phyloP scores from a whole-genome alignment of 2,888 invertebrate species.

The Acleris sparsana region DNA sequence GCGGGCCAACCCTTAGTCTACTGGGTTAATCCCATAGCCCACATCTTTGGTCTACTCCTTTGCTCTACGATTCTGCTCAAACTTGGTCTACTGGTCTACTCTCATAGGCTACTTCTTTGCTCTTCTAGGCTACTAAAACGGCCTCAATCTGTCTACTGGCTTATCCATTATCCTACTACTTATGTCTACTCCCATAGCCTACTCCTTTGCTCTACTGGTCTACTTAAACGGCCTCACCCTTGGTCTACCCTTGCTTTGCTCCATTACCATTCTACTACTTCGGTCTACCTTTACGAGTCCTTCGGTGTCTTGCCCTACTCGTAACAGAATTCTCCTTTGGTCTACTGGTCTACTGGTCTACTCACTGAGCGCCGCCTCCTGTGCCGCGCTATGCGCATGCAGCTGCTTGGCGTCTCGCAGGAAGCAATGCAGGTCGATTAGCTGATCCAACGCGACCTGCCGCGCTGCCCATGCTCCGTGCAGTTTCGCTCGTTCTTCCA shows the following conservation, averaged over 20 bases:
- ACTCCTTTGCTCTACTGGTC: not conserved
- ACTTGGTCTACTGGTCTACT: not conserved
- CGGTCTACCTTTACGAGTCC: not conserved
- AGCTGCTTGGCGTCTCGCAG: conserved; percentile 96
- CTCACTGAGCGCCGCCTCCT: conserved; percentile 89
- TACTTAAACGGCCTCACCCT: not conserved
- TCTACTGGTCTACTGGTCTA: conserved; percentile 19
- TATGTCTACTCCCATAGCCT: not conserved
- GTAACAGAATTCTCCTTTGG: not conserved
- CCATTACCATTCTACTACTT: not conserved
- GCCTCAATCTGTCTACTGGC: too few relatives aligned
- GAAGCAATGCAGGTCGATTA: conserved; percentile 97
- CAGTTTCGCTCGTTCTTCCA: conserved; percentile 90
- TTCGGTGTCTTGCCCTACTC: not conserved
- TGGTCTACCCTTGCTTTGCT: not conserved
- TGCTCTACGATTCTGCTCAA: not conserved
- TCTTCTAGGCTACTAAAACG: too few relatives aligned
- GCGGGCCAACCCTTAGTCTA: too few relatives aligned
- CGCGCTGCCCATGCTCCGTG: conserved; percentile 94
- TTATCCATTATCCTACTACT: not conserved
- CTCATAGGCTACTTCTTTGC: too few relatives aligned
- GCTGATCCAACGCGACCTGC: conserved; percentile 94
- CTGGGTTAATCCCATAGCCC: not conserved
- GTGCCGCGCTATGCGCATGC: conserved; percentile 93
- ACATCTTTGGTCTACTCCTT: not conserved